These are phyloP conservation scores for Ornithoptera alexandrae DNA, from an alignment of 2,888 invertebrate genomes.

Conservation along the genomic window DNA sequence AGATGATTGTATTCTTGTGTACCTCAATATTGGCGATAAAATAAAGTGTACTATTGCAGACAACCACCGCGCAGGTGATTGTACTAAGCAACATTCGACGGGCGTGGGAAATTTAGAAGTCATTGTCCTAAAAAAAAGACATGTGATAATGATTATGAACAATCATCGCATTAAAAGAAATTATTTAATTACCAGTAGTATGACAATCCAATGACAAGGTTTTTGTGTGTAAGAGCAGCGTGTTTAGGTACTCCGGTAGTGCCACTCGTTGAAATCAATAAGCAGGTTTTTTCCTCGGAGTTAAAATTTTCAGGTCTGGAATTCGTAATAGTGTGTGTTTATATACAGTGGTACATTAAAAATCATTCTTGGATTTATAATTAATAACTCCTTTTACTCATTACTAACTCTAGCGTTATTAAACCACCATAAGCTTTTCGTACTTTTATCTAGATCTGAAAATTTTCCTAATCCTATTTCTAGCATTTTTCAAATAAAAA, in stretches of 20 bases:
- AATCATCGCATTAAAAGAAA: background rate
- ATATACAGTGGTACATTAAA: background rate
- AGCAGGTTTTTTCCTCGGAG: conserved; percentile 40
- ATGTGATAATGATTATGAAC: background rate
- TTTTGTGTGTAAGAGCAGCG: conserved; percentile 44
- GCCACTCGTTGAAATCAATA: conserved; percentile 48
- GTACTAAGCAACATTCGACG: conserved; percentile 1
- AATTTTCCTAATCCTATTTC: no score
- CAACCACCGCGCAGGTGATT: conserved; percentile 28
- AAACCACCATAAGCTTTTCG: no score
- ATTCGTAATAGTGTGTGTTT: conserved; percentile 6
- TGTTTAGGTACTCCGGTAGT: conserved; percentile 50
- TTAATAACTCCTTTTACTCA: no score
- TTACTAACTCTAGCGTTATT: no score
- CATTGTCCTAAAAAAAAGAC: conserved; percentile 35
- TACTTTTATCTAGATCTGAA: no score
- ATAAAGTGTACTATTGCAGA: conserved; percentile 28
- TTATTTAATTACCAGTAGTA: conserved; percentile 37
- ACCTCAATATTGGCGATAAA: conserved; percentile 28
- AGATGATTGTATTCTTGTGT: conserved; percentile 25
- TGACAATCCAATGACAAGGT: conserved; percentile 31
- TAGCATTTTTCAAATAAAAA: no score
- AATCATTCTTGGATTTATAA: background rate
- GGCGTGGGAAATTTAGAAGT: conserved; percentile 37
- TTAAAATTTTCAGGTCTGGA: conserved; percentile 47